A percentile compares a stretch with the other conserved stretches of the same genome.
Evolutionary conservation across 2,113 vertebrate genomes (phyloP).

Genomic region (Benitochromis conjunctus): DNA sequence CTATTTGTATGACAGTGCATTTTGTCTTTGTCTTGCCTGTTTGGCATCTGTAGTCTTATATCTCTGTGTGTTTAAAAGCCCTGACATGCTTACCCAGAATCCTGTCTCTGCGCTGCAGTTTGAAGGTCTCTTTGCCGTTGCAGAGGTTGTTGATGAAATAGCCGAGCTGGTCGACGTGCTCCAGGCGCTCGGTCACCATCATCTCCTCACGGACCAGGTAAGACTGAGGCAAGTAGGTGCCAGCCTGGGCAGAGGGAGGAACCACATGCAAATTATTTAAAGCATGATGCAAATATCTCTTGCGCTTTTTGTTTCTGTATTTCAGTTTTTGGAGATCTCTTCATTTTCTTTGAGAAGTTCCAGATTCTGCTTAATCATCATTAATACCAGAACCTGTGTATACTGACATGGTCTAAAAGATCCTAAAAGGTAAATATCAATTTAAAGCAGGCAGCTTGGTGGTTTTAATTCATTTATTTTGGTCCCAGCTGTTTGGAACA

Average conservation of each 20-base stretch:
- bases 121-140: slow-evolving; percentile 86
- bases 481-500: not conserved
- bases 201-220: slow-evolving; percentile 93
- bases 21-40: not conserved
- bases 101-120: slow-evolving; percentile 83
- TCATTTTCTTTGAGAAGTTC: not conserved
- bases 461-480: not conserved
- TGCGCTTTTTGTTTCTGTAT: not conserved
- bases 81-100: slow-evolving; percentile 68
- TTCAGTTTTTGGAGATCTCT: not conserved
- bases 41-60: not conserved
- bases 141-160: slow-evolving; percentile 89
- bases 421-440: not conserved
- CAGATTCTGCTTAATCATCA: not conserved
- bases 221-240: slow-evolving; percentile 93
- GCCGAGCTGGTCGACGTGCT: slow-evolving; percentile 84
- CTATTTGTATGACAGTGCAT: not conserved
- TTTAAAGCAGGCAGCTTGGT: not conserved
- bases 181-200: slow-evolving; percentile 92
- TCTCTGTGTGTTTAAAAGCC: not conserved
- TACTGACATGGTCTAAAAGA: too few relatives aligned
- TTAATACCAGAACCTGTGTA: not conserved
- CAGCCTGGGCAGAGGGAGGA: slow-evolving; percentile 72
- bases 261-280: not conserved
- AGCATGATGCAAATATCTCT: not conserved